These are phyloP conservation scores for Halotydeus destructor DNA, from an alignment of 1,140 invertebrate species.

Conservation along the genomic window DNA sequence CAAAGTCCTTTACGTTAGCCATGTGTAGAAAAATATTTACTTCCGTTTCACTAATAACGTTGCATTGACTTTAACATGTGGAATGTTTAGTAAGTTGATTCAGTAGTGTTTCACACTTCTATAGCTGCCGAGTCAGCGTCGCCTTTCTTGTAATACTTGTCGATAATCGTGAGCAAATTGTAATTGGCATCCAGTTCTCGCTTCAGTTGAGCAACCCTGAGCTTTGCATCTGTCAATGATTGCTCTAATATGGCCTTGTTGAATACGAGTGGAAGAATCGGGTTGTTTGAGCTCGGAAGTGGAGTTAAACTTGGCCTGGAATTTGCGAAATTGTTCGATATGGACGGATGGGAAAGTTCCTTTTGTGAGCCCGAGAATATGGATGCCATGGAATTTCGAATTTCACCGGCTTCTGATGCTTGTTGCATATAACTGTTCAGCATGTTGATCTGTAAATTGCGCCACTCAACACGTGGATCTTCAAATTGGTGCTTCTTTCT, in stretches of 20 bases:
- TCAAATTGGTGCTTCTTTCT: slow-evolving; percentile 83
- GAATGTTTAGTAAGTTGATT: too few relatives aligned
- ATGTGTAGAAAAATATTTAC: too few relatives aligned
- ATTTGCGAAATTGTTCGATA: not conserved
- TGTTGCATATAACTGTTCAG: slow-evolving; percentile 65
- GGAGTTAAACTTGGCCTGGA: not conserved
- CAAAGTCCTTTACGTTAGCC: too few relatives aligned
- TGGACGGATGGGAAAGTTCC: not conserved
- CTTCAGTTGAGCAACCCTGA: slow-evolving; percentile 12
- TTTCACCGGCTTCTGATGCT: not conserved
- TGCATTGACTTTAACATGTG: too few relatives aligned
- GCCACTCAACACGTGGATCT: slow-evolving; percentile 86
- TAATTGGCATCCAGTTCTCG: slow-evolving; percentile 12
- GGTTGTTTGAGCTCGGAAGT: not conserved
- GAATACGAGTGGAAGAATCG: not conserved
- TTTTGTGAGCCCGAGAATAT: not conserved
- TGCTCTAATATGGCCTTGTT: slow-evolving; percentile 7
- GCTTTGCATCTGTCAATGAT: slow-evolving; percentile 11
- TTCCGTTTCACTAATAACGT: too few relatives aligned
- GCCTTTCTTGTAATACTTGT: slow-evolving; percentile 13
- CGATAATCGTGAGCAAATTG: slow-evolving; percentile 12
- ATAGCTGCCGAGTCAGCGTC: slow-evolving; percentile 8
- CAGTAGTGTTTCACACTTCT: too few relatives aligned
- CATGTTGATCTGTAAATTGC: slow-evolving; percentile 84
- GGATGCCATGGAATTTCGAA: not conserved